phyloP scores from a whole-genome alignment of 2,888 invertebrate genomes.

The Hydropsyche betteni region DNA sequence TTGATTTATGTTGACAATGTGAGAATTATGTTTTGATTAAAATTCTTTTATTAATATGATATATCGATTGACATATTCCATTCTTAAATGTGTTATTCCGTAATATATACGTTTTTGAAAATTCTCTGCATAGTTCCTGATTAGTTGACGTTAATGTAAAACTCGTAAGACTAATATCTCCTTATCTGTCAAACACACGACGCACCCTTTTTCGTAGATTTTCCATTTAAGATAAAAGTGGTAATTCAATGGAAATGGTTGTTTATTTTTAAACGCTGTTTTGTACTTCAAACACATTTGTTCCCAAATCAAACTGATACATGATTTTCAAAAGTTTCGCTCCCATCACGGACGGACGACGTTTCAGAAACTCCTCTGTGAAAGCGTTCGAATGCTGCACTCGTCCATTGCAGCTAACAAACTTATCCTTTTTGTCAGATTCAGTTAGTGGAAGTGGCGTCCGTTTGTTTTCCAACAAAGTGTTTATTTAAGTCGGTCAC shows the following conservation, averaged over 20 bases:
- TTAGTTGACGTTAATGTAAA: too few relatives aligned
- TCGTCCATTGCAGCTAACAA: background rate
- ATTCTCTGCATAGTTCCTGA: too few relatives aligned
- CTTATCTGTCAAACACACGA: constrained; percentile 10
- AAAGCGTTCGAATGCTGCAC: constrained; percentile 12
- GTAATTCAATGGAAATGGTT: background rate
- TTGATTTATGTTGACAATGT: background rate
- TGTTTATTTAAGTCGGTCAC: constrained; percentile 20
- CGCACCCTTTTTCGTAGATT: constrained; percentile 3
- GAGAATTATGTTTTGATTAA: background rate
- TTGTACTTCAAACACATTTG: background rate
- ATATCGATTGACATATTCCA: too few relatives aligned
- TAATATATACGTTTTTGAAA: too few relatives aligned
- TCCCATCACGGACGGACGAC: background rate
- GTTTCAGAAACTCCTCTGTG: background rate
- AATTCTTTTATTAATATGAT: too few relatives aligned
- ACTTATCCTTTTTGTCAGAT: constrained; percentile 17
- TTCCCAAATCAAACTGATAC: background rate
- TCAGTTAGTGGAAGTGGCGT: constrained; percentile 27
- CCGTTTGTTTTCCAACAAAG: constrained; percentile 23
- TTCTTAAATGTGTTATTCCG: too few relatives aligned
- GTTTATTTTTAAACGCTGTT: background rate
- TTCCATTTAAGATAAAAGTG: background rate
- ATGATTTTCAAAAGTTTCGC: background rate
- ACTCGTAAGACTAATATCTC: background rate